These are phyloP conservation scores for Salminus brasiliensis DNA, from an alignment of 2,113 vertebrate genomes.

Conservation along the genomic window DNA sequence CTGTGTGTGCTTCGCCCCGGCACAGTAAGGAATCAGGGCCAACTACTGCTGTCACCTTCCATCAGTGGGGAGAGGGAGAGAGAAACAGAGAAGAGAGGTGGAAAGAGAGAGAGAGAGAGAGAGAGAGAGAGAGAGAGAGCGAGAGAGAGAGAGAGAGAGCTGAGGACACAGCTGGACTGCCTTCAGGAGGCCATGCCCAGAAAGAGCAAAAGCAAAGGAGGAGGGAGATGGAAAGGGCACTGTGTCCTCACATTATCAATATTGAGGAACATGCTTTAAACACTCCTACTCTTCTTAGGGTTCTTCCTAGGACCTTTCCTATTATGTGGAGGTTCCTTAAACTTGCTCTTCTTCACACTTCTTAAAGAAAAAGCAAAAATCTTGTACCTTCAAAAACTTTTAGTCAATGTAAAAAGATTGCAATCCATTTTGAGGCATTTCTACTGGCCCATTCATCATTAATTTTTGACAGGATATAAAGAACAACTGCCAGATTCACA, in stretches of 20 bases:
- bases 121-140: constrained; percentile 43
- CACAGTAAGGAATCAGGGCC: constrained; percentile 49
- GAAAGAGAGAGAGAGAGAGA: constrained; percentile 20
- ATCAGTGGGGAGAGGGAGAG: constrained; percentile 54
- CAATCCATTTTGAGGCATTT: no score
- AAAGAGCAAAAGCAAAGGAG: not conserved
- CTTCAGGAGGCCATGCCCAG: constrained; percentile 40
- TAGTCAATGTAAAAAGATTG: no score
- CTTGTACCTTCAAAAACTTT: no score
- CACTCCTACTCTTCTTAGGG: not conserved
- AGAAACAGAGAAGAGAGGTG: constrained; percentile 50
- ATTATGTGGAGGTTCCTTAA: not conserved
- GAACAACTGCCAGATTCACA: no score
- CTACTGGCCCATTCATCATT: no score
- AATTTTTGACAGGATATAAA: no score
- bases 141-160: constrained; percentile 32
- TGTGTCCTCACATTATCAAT: constrained; percentile 30
- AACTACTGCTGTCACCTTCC: constrained; percentile 64
- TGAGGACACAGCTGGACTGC: constrained; percentile 58
- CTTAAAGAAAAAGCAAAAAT: no score
- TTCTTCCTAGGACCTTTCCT: no score
- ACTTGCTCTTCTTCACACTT: no score
- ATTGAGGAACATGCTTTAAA: not conserved
- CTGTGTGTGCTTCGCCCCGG: constrained; percentile 15
- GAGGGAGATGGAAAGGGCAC: constrained; percentile 11